Evolutionary conservation across 2,888 invertebrate genomes (phyloP), one percentile per base, ranked within the genome.

Genomic region (Philereme transversata): DNA sequence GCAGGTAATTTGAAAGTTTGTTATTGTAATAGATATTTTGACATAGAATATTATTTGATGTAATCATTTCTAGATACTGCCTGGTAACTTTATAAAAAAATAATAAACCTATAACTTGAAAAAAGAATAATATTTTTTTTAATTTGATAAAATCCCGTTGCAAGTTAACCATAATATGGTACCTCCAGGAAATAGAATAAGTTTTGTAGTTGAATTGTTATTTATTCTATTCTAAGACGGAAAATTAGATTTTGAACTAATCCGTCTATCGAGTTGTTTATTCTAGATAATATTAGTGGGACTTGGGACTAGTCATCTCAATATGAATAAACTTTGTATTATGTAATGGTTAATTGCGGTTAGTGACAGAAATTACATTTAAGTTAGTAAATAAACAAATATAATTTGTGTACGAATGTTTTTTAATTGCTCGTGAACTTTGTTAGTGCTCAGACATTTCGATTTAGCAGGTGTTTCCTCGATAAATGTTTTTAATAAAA

Each of bases 291-390:
- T 68, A 65, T 62, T 62, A 64, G 65, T 62, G 62, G 60, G 60
- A 69, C 78, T 78, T 62, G 62, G 60, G 60, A 69, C 78, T 78
- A 77, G 76, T 78, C 78, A 74, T 71, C 67, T 46, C 46, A 51
- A 38, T 45, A 57, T 10, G 7, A 36, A 49, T 44, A 44, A 9
- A 11, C 22, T 22, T 38, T 38, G 35, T 41, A 40, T 36, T 38
- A 45, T 34, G 48, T 49, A 57, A 47, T 60, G 64, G 64, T 57
- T 48, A 54, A 57, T 60, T 57, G 52, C 40, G 57, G 60, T 57
- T 64, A 60, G 53, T 57, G 53, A 62, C 36, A 46, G 38, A 50
- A 38, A 48, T 50, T 49, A 55, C 35, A 48, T 34, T 0, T 48
- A 41, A 54, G 53, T 51, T 36, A 53, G 44, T 45, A 44, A 53